Base-by-base conservation (phyloP, 2,888 invertebrate genomes). In the Brenthis daphne region DNA sequence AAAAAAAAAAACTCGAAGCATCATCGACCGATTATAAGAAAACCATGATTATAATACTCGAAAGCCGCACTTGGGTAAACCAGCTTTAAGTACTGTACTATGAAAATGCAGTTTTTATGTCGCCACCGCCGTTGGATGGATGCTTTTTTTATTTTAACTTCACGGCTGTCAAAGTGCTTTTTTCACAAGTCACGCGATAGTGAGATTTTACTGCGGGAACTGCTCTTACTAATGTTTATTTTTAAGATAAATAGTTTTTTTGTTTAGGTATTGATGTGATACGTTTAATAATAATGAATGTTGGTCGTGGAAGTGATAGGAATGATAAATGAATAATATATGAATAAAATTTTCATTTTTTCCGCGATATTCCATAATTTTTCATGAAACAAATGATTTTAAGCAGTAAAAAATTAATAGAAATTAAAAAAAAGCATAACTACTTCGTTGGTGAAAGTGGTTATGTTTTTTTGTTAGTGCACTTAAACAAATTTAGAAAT, bases 71-170 rank as follows among this genome's bases (percentile, higher is more conserved):
- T 80, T 75, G 78, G 74, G 71, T 69, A 74, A 77, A 80, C 78
- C 79, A 82, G 82, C 75, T 78, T 85, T 85, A 71, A 84, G 79
- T 77, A 75, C 79, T 77, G 75, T 68, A 75, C 79, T 64, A 71
- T 83, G 86, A 84, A 86, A 85, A 79, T 85, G 85, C 85, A 85
- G 81, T 84, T 87, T 88, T 88, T 86, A 87, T 83, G 80, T 77
- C 77, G 73, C 76, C 77, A 72, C 77, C 77, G 47, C 57, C 50
- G 78, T 72, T 75, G 79, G 82, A 77, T 77, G 79, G 81, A 79
- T 78, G 78, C 78, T 75, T 78, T 83, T 85, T 43, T 86, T 86
- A 84, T 87, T 82, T 80, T 79, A 74, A 80, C 82, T 83, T 81
- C 83, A 76, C 80, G 79, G 79, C 79, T 80, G 81, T 81, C 82